A percentile compares a stretch with the other conserved stretches of the same genome.
Conservation (phyloP, 2,113 vertebrate species). For the Trachemys scripta region DNA sequence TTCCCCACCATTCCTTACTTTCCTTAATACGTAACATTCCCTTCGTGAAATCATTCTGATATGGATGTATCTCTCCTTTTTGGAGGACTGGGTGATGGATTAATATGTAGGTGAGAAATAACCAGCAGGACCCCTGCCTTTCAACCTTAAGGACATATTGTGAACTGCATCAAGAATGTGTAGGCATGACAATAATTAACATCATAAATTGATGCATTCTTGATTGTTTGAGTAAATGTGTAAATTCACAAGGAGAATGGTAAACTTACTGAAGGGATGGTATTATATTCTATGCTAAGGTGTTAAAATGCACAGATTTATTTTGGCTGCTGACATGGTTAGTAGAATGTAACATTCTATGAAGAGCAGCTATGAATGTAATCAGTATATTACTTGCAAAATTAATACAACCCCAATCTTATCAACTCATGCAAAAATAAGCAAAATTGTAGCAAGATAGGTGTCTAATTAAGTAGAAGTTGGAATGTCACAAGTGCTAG, state of each 20-base stretch:
- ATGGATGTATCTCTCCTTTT: not conserved
- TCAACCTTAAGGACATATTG: slow-evolving; percentile 12
- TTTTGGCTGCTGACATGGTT: not conserved
- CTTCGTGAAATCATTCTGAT: not conserved
- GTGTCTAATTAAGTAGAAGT: not conserved
- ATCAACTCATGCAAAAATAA: not conserved
- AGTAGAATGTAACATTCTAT: not conserved
- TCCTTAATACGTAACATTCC: not conserved
- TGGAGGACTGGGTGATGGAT: not conserved
- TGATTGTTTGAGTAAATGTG: not conserved
- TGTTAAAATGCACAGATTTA: not conserved
- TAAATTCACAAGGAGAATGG: not conserved
- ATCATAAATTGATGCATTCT: not conserved
- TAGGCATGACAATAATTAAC: not conserved
- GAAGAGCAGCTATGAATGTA: not conserved
- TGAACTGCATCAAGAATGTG: not conserved
- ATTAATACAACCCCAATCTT: not conserved
- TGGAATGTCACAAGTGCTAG: not conserved
- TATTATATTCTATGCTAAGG: not conserved
- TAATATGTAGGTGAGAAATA: not conserved
- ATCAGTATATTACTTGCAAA: not conserved
- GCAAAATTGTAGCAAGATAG: not conserved
- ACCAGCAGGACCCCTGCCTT: slow-evolving; percentile 25
- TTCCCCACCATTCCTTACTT: not conserved
- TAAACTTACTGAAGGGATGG: not conserved